Percentiles rank a stretch among this genome's conserved stretches.
These are phyloP conservation scores for Prunella strophiata DNA, from an alignment of 2,797 vertebrate species.

Conservation along the genomic window DNA sequence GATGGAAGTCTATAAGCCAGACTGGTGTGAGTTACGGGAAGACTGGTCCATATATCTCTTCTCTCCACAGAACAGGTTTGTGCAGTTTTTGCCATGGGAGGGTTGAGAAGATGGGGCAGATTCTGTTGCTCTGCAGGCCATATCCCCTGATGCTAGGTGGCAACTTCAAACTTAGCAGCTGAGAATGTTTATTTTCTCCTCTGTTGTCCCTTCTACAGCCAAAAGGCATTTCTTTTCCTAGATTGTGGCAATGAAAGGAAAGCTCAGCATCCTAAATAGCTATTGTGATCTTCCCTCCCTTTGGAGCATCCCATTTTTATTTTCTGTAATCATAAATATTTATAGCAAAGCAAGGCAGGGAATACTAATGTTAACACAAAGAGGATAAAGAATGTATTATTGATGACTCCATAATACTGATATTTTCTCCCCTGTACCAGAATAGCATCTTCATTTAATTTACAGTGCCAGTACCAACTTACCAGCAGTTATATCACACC, in stretches of 20 bases:
- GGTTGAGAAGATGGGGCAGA: background rate
- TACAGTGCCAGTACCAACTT: background rate
- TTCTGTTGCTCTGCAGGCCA: background rate
- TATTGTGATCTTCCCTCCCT: constrained; percentile 17
- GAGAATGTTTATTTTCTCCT: background rate
- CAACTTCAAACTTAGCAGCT: background rate
- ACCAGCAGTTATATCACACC: background rate
- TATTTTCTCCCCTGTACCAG: background rate
- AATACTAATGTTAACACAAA: constrained; percentile 36
- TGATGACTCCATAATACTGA: background rate
- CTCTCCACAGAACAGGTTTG: constrained; percentile 96
- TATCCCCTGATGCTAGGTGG: background rate
- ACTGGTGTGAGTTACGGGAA: constrained; percentile 93
- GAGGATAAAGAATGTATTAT: constrained; percentile 28
- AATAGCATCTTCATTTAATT: constrained; percentile 3
- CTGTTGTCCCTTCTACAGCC: background rate
- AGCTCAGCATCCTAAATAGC: constrained; percentile 3
- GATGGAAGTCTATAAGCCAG: constrained; percentile 94
- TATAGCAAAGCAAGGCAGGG: constrained; percentile 18
- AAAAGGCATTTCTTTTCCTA: background rate
- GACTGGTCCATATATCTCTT: constrained; percentile 98
- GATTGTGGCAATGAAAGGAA: background rate
- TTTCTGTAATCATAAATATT: constrained; percentile 56
- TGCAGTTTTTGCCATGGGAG: background rate
- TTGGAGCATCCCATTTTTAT: constrained; percentile 26